Evolutionary conservation across 1,140 invertebrate species (phyloP).

Genomic region (Trinorchestia longiramus): DNA sequence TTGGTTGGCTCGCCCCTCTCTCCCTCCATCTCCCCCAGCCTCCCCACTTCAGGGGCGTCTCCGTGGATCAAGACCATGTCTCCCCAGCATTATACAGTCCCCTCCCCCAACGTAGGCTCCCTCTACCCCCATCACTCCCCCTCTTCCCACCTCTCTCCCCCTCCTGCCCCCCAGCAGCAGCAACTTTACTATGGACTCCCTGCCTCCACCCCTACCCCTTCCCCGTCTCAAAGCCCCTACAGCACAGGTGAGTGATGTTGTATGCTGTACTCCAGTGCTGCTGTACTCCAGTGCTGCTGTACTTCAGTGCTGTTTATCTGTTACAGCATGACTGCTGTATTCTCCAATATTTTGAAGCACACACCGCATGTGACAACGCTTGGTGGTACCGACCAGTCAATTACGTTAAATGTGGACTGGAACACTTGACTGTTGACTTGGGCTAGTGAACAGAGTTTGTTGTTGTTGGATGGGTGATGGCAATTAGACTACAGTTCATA

Average conservation of each 20-base stretch:
- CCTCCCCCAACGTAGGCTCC: background rate
- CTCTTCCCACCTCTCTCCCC: background rate
- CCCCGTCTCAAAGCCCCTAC: background rate
- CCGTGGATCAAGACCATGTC: slow-evolving; percentile 16
- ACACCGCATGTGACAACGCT: too few relatives aligned
- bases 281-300: too few relatives aligned
- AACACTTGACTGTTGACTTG: too few relatives aligned
- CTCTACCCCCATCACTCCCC: background rate
- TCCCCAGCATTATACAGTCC: background rate
- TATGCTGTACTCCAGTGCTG: too few relatives aligned
- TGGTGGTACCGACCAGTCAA: too few relatives aligned
- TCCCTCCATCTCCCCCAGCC: background rate
- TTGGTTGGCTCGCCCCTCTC: background rate
- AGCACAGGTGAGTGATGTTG: background rate
- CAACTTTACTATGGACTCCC: background rate
- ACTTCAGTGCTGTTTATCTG: too few relatives aligned
- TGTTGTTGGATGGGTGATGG: too few relatives aligned
- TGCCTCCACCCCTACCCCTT: background rate
- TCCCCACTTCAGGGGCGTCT: background rate
- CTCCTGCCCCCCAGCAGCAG: background rate
- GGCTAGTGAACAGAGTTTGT: too few relatives aligned
- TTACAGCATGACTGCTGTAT: too few relatives aligned
- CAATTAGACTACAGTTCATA: too few relatives aligned
- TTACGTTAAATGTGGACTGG: too few relatives aligned
- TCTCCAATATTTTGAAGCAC: too few relatives aligned